Conservation (phyloP, 2,113 vertebrate genomes). For the Illadopsis cleaveri region DNA sequence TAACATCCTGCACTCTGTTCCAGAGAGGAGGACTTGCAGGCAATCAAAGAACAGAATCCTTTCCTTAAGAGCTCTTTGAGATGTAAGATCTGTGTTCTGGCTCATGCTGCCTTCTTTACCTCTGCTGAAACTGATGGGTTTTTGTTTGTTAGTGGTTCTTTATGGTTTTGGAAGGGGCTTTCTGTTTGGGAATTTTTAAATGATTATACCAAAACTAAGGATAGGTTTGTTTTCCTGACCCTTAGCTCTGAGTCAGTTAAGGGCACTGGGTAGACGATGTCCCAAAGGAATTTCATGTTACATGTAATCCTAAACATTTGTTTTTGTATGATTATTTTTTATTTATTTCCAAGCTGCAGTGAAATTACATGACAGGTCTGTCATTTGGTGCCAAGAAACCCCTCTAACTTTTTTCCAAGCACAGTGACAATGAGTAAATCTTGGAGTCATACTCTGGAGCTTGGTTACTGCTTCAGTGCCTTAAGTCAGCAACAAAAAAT, state of each 20-base stretch:
- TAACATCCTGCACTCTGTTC: neutral
- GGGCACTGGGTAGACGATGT: neutral
- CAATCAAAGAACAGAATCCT: neutral
- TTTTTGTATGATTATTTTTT: neutral
- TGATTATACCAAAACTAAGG: neutral
- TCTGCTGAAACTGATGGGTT: neutral
- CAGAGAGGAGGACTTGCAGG: neutral
- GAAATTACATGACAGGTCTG: neutral
- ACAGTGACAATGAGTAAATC: neutral
- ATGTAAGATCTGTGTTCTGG: neutral
- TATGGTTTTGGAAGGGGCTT: neutral
- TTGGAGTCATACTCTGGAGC: neutral
- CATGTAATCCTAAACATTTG: neutral
- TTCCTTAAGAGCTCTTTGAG: neutral
- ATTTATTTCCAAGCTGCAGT: neutral
- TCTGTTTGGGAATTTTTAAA: too few relatives aligned
- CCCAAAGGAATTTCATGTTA: neutral
- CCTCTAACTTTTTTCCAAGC: neutral
- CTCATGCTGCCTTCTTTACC: neutral
- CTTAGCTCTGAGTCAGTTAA: neutral
- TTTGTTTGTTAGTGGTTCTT: neutral
- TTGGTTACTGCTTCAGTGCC: neutral
- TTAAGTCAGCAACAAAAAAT: neutral
- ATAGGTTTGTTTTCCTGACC: neutral
- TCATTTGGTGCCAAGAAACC: neutral